Percentiles rank a stretch among this genome's conserved stretches.
phyloP scores from a whole-genome alignment of 2,888 invertebrate species.

The Steinernema carpocapsae region DNA sequence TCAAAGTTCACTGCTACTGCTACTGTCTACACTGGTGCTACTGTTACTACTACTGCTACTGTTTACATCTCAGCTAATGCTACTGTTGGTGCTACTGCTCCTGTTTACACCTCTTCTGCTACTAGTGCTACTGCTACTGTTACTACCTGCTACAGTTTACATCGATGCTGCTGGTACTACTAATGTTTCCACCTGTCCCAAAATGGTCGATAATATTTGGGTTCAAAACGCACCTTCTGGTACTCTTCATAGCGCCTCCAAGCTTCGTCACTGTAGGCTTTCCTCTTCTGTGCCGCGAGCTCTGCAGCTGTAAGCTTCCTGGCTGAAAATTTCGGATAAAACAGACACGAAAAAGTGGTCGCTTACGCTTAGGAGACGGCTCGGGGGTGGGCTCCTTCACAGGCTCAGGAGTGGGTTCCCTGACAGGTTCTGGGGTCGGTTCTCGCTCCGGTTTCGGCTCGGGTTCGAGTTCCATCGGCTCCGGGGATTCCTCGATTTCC shows the following conservation, averaged over 20 bases:
- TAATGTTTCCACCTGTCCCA: too few relatives aligned
- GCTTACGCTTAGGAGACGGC: constrained; percentile 8
- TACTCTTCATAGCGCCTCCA: constrained; percentile 66
- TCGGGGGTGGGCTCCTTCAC: constrained; percentile 37
- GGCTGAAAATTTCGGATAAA: constrained; percentile 40
- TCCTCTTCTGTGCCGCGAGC: constrained; percentile 59
- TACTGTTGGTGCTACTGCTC: too few relatives aligned
- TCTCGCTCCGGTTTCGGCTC: constrained; percentile 43
- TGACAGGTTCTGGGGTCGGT: constrained; percentile 44
- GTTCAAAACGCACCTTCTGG: constrained; percentile 63
- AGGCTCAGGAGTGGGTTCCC: constrained; percentile 25
- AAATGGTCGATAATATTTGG: too few relatives aligned
- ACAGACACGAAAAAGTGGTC: not conserved
- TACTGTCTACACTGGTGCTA: too few relatives aligned
- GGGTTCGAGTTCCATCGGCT: constrained; percentile 47
- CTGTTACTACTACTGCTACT: too few relatives aligned
- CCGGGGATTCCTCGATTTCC: constrained; percentile 3
- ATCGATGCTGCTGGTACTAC: too few relatives aligned
- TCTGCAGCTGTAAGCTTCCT: constrained; percentile 57
- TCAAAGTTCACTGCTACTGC: too few relatives aligned
- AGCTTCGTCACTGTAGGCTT: constrained; percentile 67
- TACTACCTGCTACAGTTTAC: too few relatives aligned
- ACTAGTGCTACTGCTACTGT: too few relatives aligned
- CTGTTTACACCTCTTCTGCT: too few relatives aligned
- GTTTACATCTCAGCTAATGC: too few relatives aligned